Evolutionary conservation across 2,797 vertebrate species (phyloP).

Genomic region (Aulostomus chinensis): DNA sequence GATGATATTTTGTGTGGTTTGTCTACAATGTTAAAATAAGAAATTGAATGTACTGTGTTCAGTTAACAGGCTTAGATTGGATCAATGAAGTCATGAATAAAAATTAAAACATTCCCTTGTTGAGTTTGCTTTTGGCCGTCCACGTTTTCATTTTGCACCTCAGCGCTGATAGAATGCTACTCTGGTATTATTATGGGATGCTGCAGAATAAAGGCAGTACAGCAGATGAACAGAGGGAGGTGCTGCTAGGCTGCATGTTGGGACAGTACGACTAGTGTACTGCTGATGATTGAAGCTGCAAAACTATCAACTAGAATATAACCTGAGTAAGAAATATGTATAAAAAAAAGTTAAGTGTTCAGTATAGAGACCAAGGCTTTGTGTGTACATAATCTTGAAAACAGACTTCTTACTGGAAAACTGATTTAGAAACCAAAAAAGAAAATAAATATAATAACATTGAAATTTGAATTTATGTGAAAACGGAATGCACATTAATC

Average conservation of each 20-base stretch:
- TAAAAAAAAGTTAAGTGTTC: no score
- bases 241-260: not conserved
- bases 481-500: no score
- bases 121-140: not conserved
- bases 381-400: no score
- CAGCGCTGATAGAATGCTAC: not conserved
- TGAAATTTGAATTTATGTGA: no score
- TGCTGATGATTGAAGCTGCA: not conserved
- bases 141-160: not conserved
- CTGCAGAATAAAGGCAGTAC: not conserved
- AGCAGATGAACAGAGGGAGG: slow-evolving; percentile 32
- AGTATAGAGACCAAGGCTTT: no score
- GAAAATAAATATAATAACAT: no score
- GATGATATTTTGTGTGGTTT: slow-evolving; percentile 79
- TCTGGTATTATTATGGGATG: no score
- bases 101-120: slow-evolving; percentile 13
- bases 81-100: no score
- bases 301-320: no score
- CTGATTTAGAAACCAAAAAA: no score
- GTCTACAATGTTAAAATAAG: slow-evolving; percentile 70
- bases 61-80: slow-evolving; percentile 61
- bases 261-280: not conserved
- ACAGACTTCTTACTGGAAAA: no score
- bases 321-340: no score
- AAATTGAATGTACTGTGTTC: slow-evolving; percentile 83